Base-by-base conservation (phyloP, 1,140 invertebrate genomes). In the Drosophila asahinai region DNA sequence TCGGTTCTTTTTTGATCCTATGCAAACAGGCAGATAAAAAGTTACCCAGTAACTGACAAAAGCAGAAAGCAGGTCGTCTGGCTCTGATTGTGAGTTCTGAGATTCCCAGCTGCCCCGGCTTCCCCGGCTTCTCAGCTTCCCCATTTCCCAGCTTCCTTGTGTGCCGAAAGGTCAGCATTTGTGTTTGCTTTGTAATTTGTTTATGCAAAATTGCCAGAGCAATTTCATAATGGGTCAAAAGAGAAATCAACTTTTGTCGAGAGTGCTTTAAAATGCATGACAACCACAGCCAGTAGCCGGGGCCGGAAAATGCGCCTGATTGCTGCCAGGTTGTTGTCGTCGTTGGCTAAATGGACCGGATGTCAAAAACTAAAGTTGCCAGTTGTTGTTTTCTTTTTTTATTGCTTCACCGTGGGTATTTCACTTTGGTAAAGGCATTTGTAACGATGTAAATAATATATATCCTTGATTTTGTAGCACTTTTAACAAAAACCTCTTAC, bases 141-240 rank as follows among this genome's bases (percentile, higher is more conserved):
- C 43, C 66, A 59, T 36, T 36, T 17, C n/a, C 51, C 54, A 12
- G 25, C 7, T 25, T 42, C 58, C 63, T 30, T 14, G 17, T 68
- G 49, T 66, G 58, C 38, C 48, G 62, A 90, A 90, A 82, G 86
- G 86, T 90, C 86, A 80, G 70, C 68, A 38, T 60, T 77, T 60
- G 61, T 66, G 86, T 90, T 90, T 90, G 81, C 89, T 90, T 91
- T 79, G 86, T 90, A 82, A 91, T 86, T 90, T 90, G 86, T 86
- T 91, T 90, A 90, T 90, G 86, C 86, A 86, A 90, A 89, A 91
- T 90, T 91, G 86, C 86, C 82, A 76, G 86, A 90, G 86, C 86
- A 86, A 90, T 90, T 90, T 90, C 86, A 90, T 90, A 90, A 90
- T 90, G 86, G 86, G 86, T 90, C 86, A 90, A 90, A 90, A 72